Base-by-base conservation (phyloP, 2,888 invertebrate genomes). In the Iselma pallidipennis region DNA sequence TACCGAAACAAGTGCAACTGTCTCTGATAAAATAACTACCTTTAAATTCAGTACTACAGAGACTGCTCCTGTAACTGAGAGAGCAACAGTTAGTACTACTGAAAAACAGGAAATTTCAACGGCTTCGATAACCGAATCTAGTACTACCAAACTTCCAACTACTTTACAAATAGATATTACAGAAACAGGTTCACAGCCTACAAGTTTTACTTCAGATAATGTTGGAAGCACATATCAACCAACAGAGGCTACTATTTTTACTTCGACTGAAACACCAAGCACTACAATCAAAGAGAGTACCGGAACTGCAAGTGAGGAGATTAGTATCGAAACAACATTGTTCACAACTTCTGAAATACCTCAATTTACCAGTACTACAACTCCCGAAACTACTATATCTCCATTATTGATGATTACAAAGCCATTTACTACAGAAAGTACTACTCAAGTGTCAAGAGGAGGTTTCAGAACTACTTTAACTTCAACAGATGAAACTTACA, bases 11-110 rank as follows among this genome's bases (percentile, higher is more conserved):
- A 4, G 14, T 45, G 14, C 12, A 37, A 25, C 1, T 10, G 21
- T 42, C 2, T 9, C n/a, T n/a, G 29, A 50, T 16, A 16, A n/a
- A 14, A 45, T 25, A 49, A 42, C 49, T 14, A 56, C 56, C 3
- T 28, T 49, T 28, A 28, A 49, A 56, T n/a, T 10, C 4, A 33
- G 33, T 21, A 55, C 56, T 14, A 49, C 56, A 48, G 29, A 56
- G 19, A 49, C 28, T 28, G 10, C n/a, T 33, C 21, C 25, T 26
- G 48, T 23, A 55, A 25, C 49, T 21, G 16, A 2, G 9, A 33
- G 31, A 14, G 23, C 9, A 55, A 55, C 21, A 49, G 48, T 10
- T n/a, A 55, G 37, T 54, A 54, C 54, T 23, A 52, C 53, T n/a
- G 14, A 10, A 52, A 31, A 10, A 21, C 25, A 14, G n/a, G n/a